Conservation (phyloP, 2,113 vertebrate species). For the Oenanthe oenanthe region DNA sequence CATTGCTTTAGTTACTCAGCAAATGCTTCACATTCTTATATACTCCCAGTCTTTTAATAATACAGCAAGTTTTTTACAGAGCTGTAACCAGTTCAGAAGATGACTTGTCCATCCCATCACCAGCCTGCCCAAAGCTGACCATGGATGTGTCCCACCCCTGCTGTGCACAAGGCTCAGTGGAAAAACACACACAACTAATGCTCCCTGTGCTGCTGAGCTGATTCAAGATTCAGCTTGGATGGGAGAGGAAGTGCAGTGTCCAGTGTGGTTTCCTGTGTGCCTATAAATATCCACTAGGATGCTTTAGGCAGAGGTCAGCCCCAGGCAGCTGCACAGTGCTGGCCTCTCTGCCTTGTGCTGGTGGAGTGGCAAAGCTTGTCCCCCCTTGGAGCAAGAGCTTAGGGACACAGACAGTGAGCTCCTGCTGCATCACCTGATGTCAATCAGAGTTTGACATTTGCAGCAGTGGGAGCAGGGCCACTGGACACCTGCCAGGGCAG, state of each 20-base stretch:
- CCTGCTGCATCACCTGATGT: not conserved
- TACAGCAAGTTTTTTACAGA: not conserved
- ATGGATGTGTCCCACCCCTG: rapidly evolving
- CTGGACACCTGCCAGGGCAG: not conserved
- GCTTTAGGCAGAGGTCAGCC: not conserved
- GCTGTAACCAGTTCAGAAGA: not conserved
- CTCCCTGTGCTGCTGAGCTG: not conserved
- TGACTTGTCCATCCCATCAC: not conserved
- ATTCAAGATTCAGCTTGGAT: not conserved
- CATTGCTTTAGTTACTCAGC: not conserved
- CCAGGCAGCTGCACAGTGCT: not conserved
- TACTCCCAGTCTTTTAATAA: not conserved
- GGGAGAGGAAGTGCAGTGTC: not conserved
- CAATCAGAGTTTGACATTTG: rapidly evolving
- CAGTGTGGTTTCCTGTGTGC: not conserved
- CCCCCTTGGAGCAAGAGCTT: not conserved
- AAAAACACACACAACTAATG: not conserved
- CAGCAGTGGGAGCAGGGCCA: not conserved
- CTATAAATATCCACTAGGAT: not conserved
- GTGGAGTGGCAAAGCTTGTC: rapidly evolving
- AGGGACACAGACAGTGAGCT: not conserved
- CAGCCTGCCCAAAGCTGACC: not conserved
- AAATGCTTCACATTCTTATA: not conserved
- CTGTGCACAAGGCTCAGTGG: not conserved
- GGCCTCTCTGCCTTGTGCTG: not conserved